Conservation (phyloP, 2,888 invertebrate genomes). For the Scaptomyza caliginosa region DNA sequence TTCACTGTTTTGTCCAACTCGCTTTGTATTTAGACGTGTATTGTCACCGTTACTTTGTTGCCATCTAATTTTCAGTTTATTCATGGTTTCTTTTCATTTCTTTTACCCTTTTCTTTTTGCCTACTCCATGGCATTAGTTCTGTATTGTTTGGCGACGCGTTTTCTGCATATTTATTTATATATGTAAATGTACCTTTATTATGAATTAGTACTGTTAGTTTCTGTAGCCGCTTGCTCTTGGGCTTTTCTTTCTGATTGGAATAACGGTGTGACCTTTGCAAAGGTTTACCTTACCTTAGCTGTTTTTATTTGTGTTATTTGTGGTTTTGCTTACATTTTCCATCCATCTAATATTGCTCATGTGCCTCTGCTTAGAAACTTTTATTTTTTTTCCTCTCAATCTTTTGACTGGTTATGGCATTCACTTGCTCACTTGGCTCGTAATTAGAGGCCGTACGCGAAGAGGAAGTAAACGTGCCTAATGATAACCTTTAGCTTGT, state of each 20-base stretch:
- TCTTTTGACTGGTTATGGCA: constrained; percentile 31
- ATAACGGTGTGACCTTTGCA: constrained; percentile 59
- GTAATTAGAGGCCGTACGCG: constrained; percentile 71
- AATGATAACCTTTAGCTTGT: constrained; percentile 76
- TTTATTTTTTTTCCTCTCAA: neutral
- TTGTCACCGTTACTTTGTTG: constrained; percentile 37
- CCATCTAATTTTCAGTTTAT: constrained; percentile 15
- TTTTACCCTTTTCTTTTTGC: constrained; percentile 5
- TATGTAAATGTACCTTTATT: constrained; percentile 19
- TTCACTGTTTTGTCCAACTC: constrained; percentile 56
- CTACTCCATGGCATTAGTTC: constrained; percentile 20
- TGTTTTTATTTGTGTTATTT: neutral
- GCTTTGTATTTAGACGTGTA: neutral
- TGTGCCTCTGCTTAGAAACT: neutral
- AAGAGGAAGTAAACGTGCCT: constrained; percentile 76
- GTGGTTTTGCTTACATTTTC: neutral
- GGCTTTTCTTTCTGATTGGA: constrained; percentile 36
- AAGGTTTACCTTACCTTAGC: constrained; percentile 21
- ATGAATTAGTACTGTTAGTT: constrained; percentile 4
- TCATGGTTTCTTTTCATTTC: constrained; percentile 3
- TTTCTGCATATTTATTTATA: constrained; percentile 27
- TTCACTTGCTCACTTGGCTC: constrained; percentile 48
- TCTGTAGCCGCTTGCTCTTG: neutral
- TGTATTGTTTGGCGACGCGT: constrained; percentile 28
- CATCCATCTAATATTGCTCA: constrained; percentile 33